Conservation (phyloP, 2,113 vertebrate genomes). For the human (Homo sapiens) region DNA sequence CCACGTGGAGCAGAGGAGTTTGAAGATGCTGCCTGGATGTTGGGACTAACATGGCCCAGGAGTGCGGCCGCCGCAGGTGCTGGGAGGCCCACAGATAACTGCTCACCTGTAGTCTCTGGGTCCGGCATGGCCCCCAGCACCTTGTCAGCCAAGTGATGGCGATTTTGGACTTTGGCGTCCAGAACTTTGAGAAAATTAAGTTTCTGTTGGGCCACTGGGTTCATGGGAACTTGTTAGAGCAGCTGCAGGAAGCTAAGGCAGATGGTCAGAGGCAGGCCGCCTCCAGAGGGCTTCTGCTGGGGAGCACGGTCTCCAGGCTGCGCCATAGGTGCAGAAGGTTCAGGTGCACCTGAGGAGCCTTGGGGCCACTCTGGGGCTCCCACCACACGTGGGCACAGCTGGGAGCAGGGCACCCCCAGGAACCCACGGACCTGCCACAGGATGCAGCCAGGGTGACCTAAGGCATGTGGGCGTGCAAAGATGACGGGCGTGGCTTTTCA, state of each 20-base stretch:
- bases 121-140: fast-evolving
- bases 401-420: neutral
- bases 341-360: neutral
- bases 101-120: fast-evolving
- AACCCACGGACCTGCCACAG: fast-evolving
- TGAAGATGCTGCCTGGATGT: neutral
- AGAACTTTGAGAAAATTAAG: fast-evolving
- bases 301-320: fast-evolving
- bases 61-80: fast-evolving
- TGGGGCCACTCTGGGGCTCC: neutral
- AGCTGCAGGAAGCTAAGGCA: fast-evolving
- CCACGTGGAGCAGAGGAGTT: too few species aligned
- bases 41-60: fast-evolving
- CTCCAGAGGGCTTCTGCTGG: fast-evolving
- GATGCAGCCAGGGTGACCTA: fast-evolving
- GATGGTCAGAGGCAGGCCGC: neutral
- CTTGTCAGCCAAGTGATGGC: fast-evolving
- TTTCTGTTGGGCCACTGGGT: fast-evolving
- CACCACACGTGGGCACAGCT: fast-evolving
- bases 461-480: fast-evolving
- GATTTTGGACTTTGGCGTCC: fast-evolving
- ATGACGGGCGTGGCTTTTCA: fast-evolving
- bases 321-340: neutral
- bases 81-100: fast-evolving
- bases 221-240: too few species aligned